A percentile compares a stretch with the other conserved stretches of the same genome.
Conservation (phyloP, 37 sponge, comb jelly and placozoan species). For the Sycon ciliatum region DNA sequence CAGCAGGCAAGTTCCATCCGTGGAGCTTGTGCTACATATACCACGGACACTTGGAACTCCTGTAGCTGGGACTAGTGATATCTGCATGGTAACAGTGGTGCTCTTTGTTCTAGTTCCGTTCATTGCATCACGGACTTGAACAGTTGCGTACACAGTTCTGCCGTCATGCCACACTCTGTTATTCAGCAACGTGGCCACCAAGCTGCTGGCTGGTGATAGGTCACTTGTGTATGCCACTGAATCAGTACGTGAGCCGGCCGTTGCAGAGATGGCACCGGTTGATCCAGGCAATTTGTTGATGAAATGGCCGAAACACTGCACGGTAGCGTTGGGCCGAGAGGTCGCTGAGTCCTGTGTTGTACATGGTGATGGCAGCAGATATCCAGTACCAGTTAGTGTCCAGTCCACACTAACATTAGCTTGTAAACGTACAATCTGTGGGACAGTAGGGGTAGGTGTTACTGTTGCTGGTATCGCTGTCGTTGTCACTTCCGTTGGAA, state of each 20-base stretch:
- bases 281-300: conserved; percentile 1
- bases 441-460: no score
- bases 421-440: no score
- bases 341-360: no score
- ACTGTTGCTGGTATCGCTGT: neutral
- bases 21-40: no score
- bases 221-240: neutral
- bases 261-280: neutral
- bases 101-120: neutral
- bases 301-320: neutral
- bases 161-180: conserved; percentile 1
- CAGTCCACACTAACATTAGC: neutral
- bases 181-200: neutral
- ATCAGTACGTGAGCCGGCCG: neutral
- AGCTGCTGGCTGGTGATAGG: neutral
- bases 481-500: neutral
- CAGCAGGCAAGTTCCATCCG: no score
- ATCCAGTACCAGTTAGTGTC: neutral
- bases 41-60: no score
- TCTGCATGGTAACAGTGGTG: neutral
- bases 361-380: no score
- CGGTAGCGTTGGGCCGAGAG: neutral
- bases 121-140: neutral
- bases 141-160: neutral
- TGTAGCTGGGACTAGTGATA: no score